These are phyloP conservation scores for Riptortus pedestris DNA, from an alignment of 1,140 invertebrate genomes.

Conservation along the genomic window DNA sequence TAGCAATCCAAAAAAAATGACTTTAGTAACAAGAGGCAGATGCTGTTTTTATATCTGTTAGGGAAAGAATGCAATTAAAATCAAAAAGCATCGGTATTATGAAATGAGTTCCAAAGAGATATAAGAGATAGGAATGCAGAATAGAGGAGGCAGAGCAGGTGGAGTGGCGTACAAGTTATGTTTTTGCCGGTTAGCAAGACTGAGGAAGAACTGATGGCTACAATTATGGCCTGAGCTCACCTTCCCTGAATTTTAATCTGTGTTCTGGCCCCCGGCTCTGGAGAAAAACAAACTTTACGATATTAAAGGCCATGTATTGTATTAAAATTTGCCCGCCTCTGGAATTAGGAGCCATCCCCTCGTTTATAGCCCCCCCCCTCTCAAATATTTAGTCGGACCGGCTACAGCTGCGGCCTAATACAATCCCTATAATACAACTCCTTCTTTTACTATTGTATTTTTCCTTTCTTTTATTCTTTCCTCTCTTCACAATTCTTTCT, in stretches of 20 bases:
- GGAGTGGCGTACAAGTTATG: too few relatives aligned
- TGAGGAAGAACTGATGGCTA: conserved; percentile 25
- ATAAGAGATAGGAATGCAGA: too few relatives aligned
- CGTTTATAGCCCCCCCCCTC: conserved; percentile 2
- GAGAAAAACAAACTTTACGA: conserved; percentile 28
- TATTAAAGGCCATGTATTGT: conserved; percentile 27
- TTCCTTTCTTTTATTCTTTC: not conserved
- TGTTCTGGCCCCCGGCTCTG: not conserved
- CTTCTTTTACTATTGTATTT: not conserved
- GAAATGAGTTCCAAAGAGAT: too few relatives aligned
- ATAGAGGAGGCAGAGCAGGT: too few relatives aligned
- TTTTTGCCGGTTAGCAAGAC: too few relatives aligned
- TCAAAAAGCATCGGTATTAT: too few relatives aligned
- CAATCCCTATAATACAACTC: not conserved
- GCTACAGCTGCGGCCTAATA: not conserved
- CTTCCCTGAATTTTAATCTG: conserved; percentile 27
- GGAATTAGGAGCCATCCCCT: conserved; percentile 21
- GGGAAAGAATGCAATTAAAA: too few relatives aligned
- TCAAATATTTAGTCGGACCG: conserved; percentile 3
- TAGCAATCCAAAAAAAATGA: too few relatives aligned
- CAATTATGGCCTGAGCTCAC: conserved; percentile 24
- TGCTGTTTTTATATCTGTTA: too few relatives aligned
- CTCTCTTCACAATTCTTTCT: too few relatives aligned
- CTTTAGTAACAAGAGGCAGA: too few relatives aligned
- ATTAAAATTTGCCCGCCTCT: conserved; percentile 23